Conservation (phyloP, 2,797 vertebrate species). For the Lophotriccus pileatus region DNA sequence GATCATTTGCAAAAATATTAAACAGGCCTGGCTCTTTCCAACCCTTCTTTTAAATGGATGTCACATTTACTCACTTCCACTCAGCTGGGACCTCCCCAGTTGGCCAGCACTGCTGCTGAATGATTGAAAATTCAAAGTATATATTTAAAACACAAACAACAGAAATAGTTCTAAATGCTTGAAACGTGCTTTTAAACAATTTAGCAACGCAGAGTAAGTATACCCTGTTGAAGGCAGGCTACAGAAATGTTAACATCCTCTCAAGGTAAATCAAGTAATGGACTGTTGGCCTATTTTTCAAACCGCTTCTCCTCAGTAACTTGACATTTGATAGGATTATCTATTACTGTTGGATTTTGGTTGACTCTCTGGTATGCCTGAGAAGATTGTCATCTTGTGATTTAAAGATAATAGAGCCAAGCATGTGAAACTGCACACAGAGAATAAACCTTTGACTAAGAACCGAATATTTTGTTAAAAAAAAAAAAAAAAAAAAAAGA, state of each 20-base stretch:
- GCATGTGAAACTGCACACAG: slow-evolving; percentile 67
- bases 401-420: slow-evolving; percentile 75
- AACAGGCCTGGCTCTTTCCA: neutral
- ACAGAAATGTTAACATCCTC: slow-evolving; percentile 38
- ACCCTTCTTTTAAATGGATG: neutral
- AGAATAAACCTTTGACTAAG: slow-evolving; percentile 73
- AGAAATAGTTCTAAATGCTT: slow-evolving; percentile 3
- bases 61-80: neutral
- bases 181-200: slow-evolving; percentile 53
- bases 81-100: neutral
- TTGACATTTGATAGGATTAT: slow-evolving; percentile 77
- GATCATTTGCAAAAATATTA: neutral
- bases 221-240: slow-evolving; percentile 31
- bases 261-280: slow-evolving; percentile 66
- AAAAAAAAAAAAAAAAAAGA: neutral
- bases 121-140: slow-evolving; percentile 34
- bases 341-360: slow-evolving; percentile 73
- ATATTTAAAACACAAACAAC: slow-evolving; percentile 36
- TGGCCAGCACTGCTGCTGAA: neutral
- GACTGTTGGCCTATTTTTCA: slow-evolving; percentile 69
- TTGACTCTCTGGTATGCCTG: slow-evolving; percentile 67
- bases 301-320: slow-evolving; percentile 67
- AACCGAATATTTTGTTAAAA: slow-evolving; percentile 53
- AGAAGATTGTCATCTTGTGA: slow-evolving; percentile 74
- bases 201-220: slow-evolving; percentile 24